Base-by-base conservation (phyloP, 2,888 invertebrate species). In the Zele albiditarsus region DNA sequence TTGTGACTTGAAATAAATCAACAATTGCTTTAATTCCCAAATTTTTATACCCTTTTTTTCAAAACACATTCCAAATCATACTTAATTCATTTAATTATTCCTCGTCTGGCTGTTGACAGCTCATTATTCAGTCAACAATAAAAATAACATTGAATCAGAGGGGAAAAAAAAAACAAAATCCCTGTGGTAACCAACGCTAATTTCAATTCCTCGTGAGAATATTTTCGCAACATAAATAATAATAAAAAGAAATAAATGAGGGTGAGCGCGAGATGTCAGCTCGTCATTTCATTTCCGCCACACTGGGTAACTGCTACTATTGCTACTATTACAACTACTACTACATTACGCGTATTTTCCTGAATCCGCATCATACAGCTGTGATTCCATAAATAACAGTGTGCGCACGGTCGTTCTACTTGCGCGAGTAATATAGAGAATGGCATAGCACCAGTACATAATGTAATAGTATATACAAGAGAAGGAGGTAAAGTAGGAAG, bases 301-400 rank as follows among this genome's bases (percentile, higher is more conserved):
- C 73, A 73, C 69, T 31, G 33, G 62, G n/a, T 53, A 53, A n/a
- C 53, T 53, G 10, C 20, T 53, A 53, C 53, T 53, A 10, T 10
- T 20, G 6, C 10, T 20, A 38, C 8, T 12, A 8, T 12, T 53
- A 53, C 53, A 20, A 20, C 20, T 4, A 20, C 20, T 20, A 53
- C 53, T 53, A 53, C 20, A 53, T 53, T 68, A 60, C 46, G 58
- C 38, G 25, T 38, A 33, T 66, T 75, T 68, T 62, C 42, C 72
- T 73, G 72, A 72, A 71, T 75, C 68, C 31, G 72, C 63, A 68
- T 53, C 58, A 71, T 82, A 83, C 82, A 83, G 82, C 82, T 83
- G 84, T 78, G 84, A 85, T 85, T 85, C 84, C 85, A 85, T 86
- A 86, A 87, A 86, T 87, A 86, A 86, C 80, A 78, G 79, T 73